phyloP scores from a whole-genome alignment of 1,140 invertebrate genomes.

The Drosophila quadrilineata region DNA sequence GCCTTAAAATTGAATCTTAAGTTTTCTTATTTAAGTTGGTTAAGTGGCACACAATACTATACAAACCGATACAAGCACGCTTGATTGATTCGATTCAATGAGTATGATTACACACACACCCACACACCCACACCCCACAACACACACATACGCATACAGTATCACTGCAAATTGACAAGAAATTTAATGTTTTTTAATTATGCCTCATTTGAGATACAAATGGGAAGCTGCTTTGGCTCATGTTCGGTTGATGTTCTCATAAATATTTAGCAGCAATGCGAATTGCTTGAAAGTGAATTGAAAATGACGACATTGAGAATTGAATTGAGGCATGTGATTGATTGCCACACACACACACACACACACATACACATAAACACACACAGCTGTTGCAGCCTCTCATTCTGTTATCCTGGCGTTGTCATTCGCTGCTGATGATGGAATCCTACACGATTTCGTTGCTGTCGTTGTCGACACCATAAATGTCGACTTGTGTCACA shows the following conservation, averaged over 20 bases:
- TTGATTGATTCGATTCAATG: constrained; percentile 56
- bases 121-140: not conserved
- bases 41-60: constrained; percentile 23
- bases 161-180: constrained; percentile 10
- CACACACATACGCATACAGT: not conserved
- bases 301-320: constrained; percentile 53
- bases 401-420: not conserved
- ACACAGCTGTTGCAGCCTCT: not conserved
- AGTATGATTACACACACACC: not conserved
- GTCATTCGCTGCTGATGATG: constrained; percentile 18
- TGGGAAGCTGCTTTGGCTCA: not conserved
- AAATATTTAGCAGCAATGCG: constrained; percentile 60
- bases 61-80: constrained; percentile 28
- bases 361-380: not conserved
- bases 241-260: constrained; percentile 36
- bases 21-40: constrained; percentile 51
- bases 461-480: constrained; percentile 62
- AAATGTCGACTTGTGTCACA: constrained; percentile 71
- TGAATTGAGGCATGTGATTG: constrained; percentile 71
- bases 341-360: constrained; percentile 58
- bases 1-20: constrained; percentile 60
- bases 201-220: constrained; percentile 67
- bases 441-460: constrained; percentile 45
- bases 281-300: constrained; percentile 46
- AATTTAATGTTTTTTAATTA: constrained; percentile 74